Base-by-base conservation (phyloP, 2,113 vertebrate genomes). In the Siniperca chuatsi region DNA sequence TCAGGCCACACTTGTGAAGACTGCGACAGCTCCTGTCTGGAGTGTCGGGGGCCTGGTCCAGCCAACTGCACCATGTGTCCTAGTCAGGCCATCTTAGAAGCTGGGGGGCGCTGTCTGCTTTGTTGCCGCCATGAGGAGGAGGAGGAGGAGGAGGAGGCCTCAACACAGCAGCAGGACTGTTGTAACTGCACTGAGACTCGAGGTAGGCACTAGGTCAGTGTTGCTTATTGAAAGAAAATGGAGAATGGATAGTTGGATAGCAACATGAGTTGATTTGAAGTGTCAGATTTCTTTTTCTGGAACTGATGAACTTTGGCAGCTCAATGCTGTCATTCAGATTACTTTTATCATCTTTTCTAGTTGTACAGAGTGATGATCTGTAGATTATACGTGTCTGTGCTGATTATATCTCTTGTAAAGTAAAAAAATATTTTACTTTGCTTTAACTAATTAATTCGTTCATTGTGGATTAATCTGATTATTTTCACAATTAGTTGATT, bases 1-100 rank as follows among this genome's bases (percentile, higher is more conserved):
- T 78, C 85, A 8, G 61, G 67, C 25, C 85, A 87, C 69, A 46
- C 62, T 2, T 99, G 98, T 91, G 95, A 96, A 68, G 93, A 86
- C 79, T 99, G 98, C 7, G 94, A 99, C 9, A 75, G 86, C 13
- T 97, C 96, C 5, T 99, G 98, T 55, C 33, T 90, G 5, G 96
- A 97, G 83, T 99, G 98, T 89, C 95, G 96, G 70, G 98, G 98
- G 4, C 95, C 96, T 0, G 96, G 97, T 0, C 83, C 90, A 1
- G 62, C 92, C 69, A 98, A 98, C 94, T 99, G 98, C 90, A 98
- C 97, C 0, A 6, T 76, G 44, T 99, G 98, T 44, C 96, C 95
- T 0, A 90, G 94, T 52, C 68, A 88, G 74, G 95, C 94, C 77
- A 89, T 97, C 61, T 91, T 99, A 13, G 94, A 97, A 82, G 92